phyloP scores from a whole-genome alignment of 2,888 invertebrate genomes.

The Yponomeuta plumbellus region DNA sequence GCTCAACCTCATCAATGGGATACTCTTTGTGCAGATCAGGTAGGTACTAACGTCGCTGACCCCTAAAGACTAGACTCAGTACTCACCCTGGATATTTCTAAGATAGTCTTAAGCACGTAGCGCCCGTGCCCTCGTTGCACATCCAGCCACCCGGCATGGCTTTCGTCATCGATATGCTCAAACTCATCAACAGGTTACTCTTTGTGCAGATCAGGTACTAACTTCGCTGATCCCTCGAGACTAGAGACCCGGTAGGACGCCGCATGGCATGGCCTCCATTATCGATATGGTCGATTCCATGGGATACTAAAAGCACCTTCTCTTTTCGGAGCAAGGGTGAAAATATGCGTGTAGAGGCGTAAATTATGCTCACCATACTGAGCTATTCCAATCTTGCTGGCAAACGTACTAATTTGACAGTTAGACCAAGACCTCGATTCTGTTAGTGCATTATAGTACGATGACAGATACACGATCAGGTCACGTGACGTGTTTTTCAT shows the following conservation, averaged over 20 bases:
- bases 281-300: conserved; percentile 98
- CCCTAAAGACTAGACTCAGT: no score
- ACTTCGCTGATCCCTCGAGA: no score
- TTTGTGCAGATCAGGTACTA: conserved; percentile 92
- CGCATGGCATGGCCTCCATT: conserved; percentile 97
- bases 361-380: no score
- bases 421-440: no score
- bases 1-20: conserved; percentile 98
- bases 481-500: no score
- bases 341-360: no score
- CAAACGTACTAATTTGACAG: no score
- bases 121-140: conserved; percentile 86
- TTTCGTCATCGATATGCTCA: conserved; percentile 97
- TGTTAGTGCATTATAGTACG: no score
- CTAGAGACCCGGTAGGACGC: no score
- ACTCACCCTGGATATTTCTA: conserved; percentile 5
- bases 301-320: conserved; percentile 79
- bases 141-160: conserved; percentile 98
- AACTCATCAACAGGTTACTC: conserved; percentile 98
- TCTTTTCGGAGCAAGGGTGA: no score
- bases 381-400: no score
- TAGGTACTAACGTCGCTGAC: conserved; percentile 40
- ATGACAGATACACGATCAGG: no score
- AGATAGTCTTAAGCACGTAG: conserved; percentile 50
- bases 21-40: conserved; percentile 98